Evolutionary conservation across 2,113 vertebrate species (phyloP), one percentile per base, ranked within the genome.

Genomic region (Lepus europaeus): DNA sequence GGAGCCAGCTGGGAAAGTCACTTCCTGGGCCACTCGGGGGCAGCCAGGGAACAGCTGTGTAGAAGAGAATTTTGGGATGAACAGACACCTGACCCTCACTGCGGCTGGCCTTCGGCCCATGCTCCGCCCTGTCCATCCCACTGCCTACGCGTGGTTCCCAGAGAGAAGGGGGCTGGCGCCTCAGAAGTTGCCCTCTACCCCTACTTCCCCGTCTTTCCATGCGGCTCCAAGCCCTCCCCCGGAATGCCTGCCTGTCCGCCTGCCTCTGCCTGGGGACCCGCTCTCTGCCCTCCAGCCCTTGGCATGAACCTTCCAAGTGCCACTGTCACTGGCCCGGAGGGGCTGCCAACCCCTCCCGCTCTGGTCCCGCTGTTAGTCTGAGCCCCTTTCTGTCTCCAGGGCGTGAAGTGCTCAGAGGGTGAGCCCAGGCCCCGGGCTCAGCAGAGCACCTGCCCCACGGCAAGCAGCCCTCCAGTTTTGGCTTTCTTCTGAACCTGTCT

Each of bases 311-410:
- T 77, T 93, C 51, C 3, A 22, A 31, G 23, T 73, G 33, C 76
- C 51, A 23, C 9, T 51, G 31, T 82, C 13, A 6, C 27, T 1
- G 63, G 79, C 64, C 56, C 51, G 4, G 59, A 25, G 25, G 23
- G 11, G 49, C 61, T 31, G 33, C 68, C 59, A 53, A 33, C 17
- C n/a, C 72, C 49, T 14, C 13, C 9, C 0, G 1, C 33, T 39
- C n/a, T 3, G 6, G 68, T 29, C 13, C 20, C 7, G 53, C 1
- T 6, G 33, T 49, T 25, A 5, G 25, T 89, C 25, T 63, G 53
- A 87, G 63, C 77, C 36, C 83, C 25, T 61, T 91, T 79, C 76
- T 4, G 5, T 84, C 36, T 80, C 87, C 87, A 84, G 84, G 86
- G 81, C 39, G 29, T 29, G 49, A 77, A 16, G 27, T 39, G 68